Evolutionary conservation across 2,113 vertebrate genomes (phyloP).

Genomic region (Protomyctophum bolini): DNA sequence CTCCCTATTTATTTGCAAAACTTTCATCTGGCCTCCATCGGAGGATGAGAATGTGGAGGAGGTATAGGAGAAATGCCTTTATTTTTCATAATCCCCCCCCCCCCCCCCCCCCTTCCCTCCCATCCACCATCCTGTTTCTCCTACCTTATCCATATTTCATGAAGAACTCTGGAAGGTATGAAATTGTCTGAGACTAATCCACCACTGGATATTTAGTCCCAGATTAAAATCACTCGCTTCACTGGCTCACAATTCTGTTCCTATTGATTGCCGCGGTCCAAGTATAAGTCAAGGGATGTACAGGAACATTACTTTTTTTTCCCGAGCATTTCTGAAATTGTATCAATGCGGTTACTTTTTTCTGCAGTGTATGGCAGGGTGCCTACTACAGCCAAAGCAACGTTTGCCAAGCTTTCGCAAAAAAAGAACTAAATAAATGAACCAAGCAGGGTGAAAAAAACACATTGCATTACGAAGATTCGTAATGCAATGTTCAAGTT

Average conservation of each 20-base stretch:
- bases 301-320: conserved; percentile 57
- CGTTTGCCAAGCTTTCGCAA: conserved; percentile 32
- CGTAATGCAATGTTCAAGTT: conserved; percentile 15
- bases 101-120: not conserved
- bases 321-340: conserved; percentile 55
- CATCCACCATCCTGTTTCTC: conserved; percentile 8
- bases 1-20: conserved; percentile 67
- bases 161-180: conserved; percentile 78
- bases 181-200: conserved; percentile 83
- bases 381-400: conserved; percentile 15
- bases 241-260: conserved; percentile 78
- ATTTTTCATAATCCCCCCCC: conserved; percentile 77
- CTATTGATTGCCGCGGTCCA: conserved; percentile 78
- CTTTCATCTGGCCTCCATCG: conserved; percentile 68
- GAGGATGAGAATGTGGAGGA: conserved; percentile 39
- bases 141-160: conserved; percentile 85
- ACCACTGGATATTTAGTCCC: conserved; percentile 85
- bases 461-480: conserved; percentile 3
- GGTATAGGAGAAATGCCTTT: conserved; percentile 71
- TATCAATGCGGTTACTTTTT: conserved; percentile 45
- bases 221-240: conserved; percentile 84
- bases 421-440: too few relatives aligned
- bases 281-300: conserved; percentile 76
- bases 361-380: conserved; percentile 34
- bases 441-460: not conserved